phyloP scores from a whole-genome alignment of 2,113 vertebrate genomes.

The Centrocercus urophasianus region DNA sequence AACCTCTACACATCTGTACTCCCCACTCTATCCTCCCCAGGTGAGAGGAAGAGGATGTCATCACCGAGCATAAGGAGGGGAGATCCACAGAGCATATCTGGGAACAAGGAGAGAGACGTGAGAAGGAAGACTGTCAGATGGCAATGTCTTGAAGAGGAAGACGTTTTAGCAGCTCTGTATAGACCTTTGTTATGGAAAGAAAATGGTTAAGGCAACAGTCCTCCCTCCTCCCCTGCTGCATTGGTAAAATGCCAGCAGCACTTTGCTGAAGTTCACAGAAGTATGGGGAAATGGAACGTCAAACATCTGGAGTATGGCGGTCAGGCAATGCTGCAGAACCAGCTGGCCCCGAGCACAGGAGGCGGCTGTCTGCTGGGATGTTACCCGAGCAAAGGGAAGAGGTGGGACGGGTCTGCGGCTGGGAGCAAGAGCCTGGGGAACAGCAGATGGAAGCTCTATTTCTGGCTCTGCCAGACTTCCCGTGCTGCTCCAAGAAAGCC shows the following conservation, averaged over 20 bases:
- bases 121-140: conserved; percentile 40
- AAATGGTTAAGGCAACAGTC: conserved; percentile 14
- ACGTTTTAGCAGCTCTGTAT: background rate
- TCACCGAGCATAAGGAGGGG: background rate
- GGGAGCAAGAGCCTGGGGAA: conserved; percentile 15
- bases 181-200: background rate
- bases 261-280: conserved; percentile 52
- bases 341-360: conserved; percentile 29
- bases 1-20: background rate
- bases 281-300: conserved; percentile 62
- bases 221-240: background rate
- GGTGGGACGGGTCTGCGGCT: background rate
- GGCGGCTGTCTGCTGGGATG: background rate
- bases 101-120: background rate
- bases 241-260: conserved; percentile 60
- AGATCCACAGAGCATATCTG: background rate
- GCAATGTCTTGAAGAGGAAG: background rate
- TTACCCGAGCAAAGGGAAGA: background rate
- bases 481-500: background rate
- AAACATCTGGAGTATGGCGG: conserved; percentile 65
- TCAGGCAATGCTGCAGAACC: conserved; percentile 29
- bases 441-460: conserved; percentile 37
- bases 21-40: background rate
- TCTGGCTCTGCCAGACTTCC: conserved; percentile 34
- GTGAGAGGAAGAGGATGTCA: background rate